These are phyloP conservation scores for Agapornis roseicollis DNA, from an alignment of 2,113 vertebrate genomes.

Conservation along the genomic window DNA sequence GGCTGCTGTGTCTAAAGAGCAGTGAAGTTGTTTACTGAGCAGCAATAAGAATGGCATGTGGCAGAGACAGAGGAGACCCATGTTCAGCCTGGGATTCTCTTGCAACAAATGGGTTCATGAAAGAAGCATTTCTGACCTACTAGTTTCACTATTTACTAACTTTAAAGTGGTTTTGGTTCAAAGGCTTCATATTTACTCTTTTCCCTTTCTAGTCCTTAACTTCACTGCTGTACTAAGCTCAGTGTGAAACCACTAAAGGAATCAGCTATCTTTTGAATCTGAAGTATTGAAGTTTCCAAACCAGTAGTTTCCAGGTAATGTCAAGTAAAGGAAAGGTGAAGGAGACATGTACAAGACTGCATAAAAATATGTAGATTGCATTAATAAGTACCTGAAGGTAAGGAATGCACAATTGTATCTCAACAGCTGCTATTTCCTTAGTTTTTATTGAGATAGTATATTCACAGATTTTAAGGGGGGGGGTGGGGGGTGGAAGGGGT, in stretches of 20 bases:
- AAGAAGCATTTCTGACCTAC: neutral
- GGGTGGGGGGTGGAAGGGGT: too few relatives aligned
- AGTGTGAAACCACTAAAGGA: neutral
- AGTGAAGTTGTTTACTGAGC: neutral
- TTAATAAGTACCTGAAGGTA: neutral
- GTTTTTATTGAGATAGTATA: neutral
- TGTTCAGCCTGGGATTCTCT: neutral
- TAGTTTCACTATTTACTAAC: neutral
- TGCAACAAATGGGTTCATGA: neutral
- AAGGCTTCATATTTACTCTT: neutral
- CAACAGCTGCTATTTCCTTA: neutral
- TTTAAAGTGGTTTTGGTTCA: neutral
- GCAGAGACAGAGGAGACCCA: neutral
- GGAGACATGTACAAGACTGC: neutral
- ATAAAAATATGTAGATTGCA: neutral
- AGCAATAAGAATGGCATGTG: neutral
- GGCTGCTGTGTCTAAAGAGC: neutral
- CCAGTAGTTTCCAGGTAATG: too few relatives aligned
- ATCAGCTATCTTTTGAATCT: neutral
- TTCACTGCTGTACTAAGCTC: neutral
- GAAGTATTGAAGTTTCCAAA: neutral
- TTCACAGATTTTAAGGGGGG: neutral
- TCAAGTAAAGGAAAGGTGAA: neutral
- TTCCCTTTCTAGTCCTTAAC: neutral
- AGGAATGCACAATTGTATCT: neutral